Evolutionary conservation across 2,113 vertebrate genomes (phyloP).

Genomic region (Hystrix cristata): DNA sequence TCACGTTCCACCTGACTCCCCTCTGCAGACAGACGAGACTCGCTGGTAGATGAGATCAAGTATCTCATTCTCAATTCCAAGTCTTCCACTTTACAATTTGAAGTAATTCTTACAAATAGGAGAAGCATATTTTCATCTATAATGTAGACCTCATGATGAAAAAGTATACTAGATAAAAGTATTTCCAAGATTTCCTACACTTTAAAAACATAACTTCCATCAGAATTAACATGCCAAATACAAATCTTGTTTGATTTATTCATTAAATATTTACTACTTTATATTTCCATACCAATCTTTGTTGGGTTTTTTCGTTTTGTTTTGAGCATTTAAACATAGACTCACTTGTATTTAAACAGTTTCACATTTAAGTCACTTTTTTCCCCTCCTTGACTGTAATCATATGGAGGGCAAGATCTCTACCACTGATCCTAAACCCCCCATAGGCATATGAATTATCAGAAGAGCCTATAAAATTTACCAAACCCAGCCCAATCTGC

Average conservation of each 20-base stretch:
- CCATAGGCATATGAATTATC: neutral
- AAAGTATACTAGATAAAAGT: neutral
- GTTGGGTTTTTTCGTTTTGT: neutral
- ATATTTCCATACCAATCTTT: neutral
- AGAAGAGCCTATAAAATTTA: neutral
- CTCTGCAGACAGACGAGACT: neutral
- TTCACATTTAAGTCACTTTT: neutral
- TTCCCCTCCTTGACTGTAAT: neutral
- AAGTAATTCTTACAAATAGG: neutral
- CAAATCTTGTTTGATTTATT: neutral
- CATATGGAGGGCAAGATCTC: neutral
- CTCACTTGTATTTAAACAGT: neutral
- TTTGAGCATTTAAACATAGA: conserved; percentile 10
- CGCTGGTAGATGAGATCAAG: neutral
- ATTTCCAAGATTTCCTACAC: conserved; percentile 31
- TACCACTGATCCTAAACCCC: neutral
- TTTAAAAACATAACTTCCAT: neutral
- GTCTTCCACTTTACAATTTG: neutral
- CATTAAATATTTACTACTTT: conserved; percentile 30
- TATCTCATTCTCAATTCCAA: neutral
- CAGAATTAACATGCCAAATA: neutral
- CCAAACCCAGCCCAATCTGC: neutral
- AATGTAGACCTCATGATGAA: neutral
- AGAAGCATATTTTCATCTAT: neutral
- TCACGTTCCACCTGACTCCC: neutral